Base-by-base conservation (phyloP, 2,113 vertebrate species). In the Shinisaurus crocodilurus region DNA sequence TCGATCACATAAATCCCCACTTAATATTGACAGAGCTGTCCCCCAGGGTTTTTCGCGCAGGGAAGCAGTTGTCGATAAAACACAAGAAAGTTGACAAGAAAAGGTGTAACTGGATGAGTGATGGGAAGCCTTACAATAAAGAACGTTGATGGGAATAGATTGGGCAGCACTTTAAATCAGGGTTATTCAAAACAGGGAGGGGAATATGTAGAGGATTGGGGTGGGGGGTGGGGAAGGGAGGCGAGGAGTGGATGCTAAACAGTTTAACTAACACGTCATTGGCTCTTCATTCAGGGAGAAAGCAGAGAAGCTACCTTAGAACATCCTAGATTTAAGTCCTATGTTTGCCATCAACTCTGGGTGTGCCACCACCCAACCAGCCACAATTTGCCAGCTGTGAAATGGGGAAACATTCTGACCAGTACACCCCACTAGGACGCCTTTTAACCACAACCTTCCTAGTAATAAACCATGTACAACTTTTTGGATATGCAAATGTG, bases 61-160 rank as follows among this genome's bases (percentile, higher is more conserved):
- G 94, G 92, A 95, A 94, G 85, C 85, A 69, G 88, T 93, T 95
- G 91, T 90, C 93, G 94, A 75, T 91, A 91, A 93, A 94, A 92
- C 89, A 93, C 82, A 86, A 70, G 91, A 90, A 91, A 94, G 93
- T 94, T 96, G 95, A 93, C 90, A 94, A 94, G 90, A 74, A 89
- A 93, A 12, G 91, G 89, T 92, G 34, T 93, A 95, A 95, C 87
- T 91, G 81, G 74, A 91, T 91, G 94, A 95, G 90, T 94, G 93
- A 95, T 95, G 88, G 88, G 88, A 79, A 88, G 85, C 88, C 79
- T 57, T 93, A 90, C 91, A 93, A 74, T 87, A 95, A 89, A 86
- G 89, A 87, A 90, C 85, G 84, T 87, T 79, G 91, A 89, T 93
- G 70, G 82, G 91, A 95, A 93, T 91, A 94, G 91, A 93, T 86